A percentile compares a stretch with the other conserved stretches of the same genome.
Conservation (phyloP, 92 coral and sea anemone genomes). For the Plumapathes pennacea region DNA sequence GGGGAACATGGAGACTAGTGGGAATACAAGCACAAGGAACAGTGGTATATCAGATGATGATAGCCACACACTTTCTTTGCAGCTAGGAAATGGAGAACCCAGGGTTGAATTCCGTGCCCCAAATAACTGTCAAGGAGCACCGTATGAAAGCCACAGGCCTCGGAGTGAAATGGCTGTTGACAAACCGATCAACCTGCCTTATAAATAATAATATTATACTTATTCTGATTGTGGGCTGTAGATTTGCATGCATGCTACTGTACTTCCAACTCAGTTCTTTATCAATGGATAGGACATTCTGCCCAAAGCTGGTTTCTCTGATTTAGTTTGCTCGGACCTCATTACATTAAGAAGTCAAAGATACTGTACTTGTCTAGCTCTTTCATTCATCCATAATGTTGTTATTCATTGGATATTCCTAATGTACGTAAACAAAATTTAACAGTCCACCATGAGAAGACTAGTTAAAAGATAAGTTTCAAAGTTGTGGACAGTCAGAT, state of each 20-base stretch:
- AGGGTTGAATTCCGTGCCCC: background rate
- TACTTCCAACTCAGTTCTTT: too few species aligned
- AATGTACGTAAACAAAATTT: too few species aligned
- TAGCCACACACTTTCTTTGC: background rate
- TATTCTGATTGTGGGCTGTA: background rate
- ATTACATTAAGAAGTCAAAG: too few species aligned
- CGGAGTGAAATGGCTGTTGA: constrained; percentile 3
- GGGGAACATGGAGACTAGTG: background rate
- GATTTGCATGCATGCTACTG: background rate
- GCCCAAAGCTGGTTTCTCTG: too few species aligned
- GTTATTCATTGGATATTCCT: too few species aligned
- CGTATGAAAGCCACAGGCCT: constrained; percentile 29
- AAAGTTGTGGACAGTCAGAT: too few species aligned
- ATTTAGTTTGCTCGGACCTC: too few species aligned
- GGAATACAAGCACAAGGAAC: background rate
- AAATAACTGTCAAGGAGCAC: constrained; percentile 8
- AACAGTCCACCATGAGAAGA: too few species aligned
- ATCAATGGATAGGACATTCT: too few species aligned
- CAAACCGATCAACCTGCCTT: background rate
- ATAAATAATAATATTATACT: background rate
- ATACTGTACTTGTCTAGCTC: too few species aligned
- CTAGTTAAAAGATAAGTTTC: too few species aligned
- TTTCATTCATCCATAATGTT: too few species aligned
- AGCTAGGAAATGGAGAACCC: background rate
- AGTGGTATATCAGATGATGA: background rate